phyloP scores from a whole-genome alignment of 2,113 vertebrate species.

The Carassius carassius region DNA sequence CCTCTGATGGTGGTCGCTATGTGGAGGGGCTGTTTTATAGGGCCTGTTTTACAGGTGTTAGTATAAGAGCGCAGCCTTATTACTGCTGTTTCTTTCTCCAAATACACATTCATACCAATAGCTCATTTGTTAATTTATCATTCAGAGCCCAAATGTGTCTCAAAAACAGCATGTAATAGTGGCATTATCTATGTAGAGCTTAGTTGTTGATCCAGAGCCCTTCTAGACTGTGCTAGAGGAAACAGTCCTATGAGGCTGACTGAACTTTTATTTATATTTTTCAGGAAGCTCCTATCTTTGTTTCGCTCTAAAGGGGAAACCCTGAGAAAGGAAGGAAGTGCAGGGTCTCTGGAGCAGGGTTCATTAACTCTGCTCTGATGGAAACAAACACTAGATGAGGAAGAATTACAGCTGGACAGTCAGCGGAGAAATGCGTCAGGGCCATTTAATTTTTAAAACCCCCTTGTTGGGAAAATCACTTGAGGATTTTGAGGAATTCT shows the following conservation, averaged over 20 bases:
- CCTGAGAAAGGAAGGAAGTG: conserved; percentile 33
- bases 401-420: not conserved
- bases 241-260: conserved; percentile 19
- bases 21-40: conserved; percentile 32
- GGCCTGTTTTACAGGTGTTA: not conserved
- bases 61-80: too few relatives aligned
- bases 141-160: not conserved
- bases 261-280: conserved; percentile 47
- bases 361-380: not conserved
- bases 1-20: conserved; percentile 3
- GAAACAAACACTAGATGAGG: conserved; percentile 11
- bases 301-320: conserved; percentile 15
- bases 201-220: not conserved
- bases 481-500: not conserved
- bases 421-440: not conserved
- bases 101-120: not conserved
- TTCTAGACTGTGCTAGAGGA: conserved; percentile 26
- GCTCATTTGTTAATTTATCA: not conserved
- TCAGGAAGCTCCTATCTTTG: conserved; percentile 44
- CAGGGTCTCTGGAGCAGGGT: conserved; percentile 12
- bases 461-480: not conserved
- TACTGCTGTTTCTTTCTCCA: not conserved
- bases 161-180: not conserved
- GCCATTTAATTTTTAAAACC: conserved; percentile 30
- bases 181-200: not conserved